These are phyloP conservation scores for Oikopleura dioica DNA, from an alignment of 23 tunicate genomes.

Conservation along the genomic window DNA sequence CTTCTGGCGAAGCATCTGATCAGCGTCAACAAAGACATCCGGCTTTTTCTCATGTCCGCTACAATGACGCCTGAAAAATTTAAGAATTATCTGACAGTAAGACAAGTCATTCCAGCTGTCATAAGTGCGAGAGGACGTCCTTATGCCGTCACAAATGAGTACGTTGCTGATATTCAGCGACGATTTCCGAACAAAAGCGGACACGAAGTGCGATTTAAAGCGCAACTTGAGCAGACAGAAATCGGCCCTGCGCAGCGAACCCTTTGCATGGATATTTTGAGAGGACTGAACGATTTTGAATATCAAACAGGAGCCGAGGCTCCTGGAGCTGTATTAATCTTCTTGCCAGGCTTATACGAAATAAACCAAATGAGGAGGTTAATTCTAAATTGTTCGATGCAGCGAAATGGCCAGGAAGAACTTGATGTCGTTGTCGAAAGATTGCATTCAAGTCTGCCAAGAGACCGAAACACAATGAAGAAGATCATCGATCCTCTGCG, in stretches of 20 bases:
- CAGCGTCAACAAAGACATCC: conserved; percentile 14
- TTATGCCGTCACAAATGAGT: not conserved
- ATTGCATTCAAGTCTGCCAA: not conserved
- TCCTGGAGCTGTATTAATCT: not conserved
- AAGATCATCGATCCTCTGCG: too few species aligned
- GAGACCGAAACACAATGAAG: not conserved
- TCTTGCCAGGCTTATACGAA: not conserved
- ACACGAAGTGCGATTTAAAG: not conserved
- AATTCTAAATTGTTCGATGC: not conserved
- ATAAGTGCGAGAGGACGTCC: not conserved
- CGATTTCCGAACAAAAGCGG: not conserved
- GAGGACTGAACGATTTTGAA: too few species aligned
- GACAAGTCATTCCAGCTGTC: not conserved
- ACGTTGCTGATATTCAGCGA: not conserved
- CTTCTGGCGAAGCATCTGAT: conserved; percentile 38
- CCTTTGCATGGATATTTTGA: too few species aligned
- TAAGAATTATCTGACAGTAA: conserved; percentile 11
- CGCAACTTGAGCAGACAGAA: too few species aligned
- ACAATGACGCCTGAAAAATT: conserved; percentile 29
- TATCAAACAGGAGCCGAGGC: not conserved
- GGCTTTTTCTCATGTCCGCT: conserved; percentile 86
- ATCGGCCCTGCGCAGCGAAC: too few species aligned
- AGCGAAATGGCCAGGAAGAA: not conserved
- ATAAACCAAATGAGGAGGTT: not conserved
- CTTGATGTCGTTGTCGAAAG: not conserved